A percentile compares a stretch with the other conserved stretches of the same genome.
Conservation (phyloP, 2,797 vertebrate genomes). For the Cephalopachus bancanus region DNA sequence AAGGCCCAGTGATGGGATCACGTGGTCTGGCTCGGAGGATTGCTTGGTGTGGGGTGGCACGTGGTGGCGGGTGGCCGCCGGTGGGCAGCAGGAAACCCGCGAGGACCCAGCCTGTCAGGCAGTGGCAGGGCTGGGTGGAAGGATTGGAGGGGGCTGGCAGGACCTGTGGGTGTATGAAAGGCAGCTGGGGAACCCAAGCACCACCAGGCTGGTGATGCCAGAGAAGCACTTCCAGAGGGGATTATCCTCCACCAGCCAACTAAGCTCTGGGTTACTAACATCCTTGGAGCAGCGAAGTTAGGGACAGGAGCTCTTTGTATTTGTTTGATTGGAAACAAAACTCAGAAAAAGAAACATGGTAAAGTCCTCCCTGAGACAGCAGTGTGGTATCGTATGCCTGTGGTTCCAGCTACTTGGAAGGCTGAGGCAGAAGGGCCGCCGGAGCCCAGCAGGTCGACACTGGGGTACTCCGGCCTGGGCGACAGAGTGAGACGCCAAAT, state of each 20-base stretch:
- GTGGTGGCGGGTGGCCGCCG: fast-evolving
- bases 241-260: background rate
- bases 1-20: too few species aligned
- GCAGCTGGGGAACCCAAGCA: background rate
- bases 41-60: background rate
- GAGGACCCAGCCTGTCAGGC: too few species aligned
- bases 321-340: slow-evolving; percentile 67
- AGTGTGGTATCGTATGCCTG: background rate
- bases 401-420: too few species aligned
- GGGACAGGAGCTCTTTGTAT: background rate
- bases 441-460: too few species aligned
- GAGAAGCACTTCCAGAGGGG: background rate
- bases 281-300: background rate
- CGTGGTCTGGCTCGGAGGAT: background rate
- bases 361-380: background rate
- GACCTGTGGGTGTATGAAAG: fast-evolving
- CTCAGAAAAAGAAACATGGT: background rate
- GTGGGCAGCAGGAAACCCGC: too few species aligned
- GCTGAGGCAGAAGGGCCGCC: too few species aligned
- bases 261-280: background rate
- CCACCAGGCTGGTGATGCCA: fast-evolving
- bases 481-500: too few species aligned
- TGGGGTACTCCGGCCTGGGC: too few species aligned
- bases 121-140: too few species aligned
- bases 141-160: background rate